phyloP scores from a whole-genome alignment of 1,140 invertebrate species.

The Drosophila dunni region DNA sequence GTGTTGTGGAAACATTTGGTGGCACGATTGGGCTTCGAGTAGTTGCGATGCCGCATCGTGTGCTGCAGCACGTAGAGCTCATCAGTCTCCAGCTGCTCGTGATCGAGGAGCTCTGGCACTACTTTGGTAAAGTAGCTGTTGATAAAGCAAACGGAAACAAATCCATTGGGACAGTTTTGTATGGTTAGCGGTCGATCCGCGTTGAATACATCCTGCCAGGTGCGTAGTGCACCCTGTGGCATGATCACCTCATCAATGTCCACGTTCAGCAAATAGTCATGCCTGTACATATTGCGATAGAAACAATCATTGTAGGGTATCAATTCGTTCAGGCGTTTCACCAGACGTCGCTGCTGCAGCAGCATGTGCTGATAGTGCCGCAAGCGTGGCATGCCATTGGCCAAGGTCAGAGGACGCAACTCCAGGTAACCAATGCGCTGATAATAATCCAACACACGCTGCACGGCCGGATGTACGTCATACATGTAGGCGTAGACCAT shows the following conservation, averaged over 20 bases:
- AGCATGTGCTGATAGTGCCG: slow-evolving; percentile 89
- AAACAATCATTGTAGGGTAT: slow-evolving; percentile 94
- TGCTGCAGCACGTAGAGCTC: slow-evolving; percentile 71
- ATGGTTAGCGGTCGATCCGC: background rate
- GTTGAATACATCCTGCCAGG: slow-evolving; percentile 81
- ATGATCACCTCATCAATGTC: slow-evolving; percentile 93
- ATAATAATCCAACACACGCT: slow-evolving; percentile 89
- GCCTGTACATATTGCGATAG: slow-evolving; percentile 91
- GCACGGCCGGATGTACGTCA: slow-evolving; percentile 95
- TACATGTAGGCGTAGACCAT: slow-evolving; percentile 96
- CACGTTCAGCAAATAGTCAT: slow-evolving; percentile 90
- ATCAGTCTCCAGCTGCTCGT: slow-evolving; percentile 59
- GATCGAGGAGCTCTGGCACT: slow-evolving; percentile 43
- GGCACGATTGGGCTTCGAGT: slow-evolving; percentile 44
- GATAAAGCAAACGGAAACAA: slow-evolving; percentile 53
- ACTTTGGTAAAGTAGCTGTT: slow-evolving; percentile 65
- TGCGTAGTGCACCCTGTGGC: slow-evolving; percentile 84
- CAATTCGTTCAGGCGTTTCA: slow-evolving; percentile 89
- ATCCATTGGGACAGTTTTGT: slow-evolving; percentile 32
- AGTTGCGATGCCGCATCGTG: slow-evolving; percentile 54
- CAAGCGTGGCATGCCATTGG: slow-evolving; percentile 90
- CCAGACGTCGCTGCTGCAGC: slow-evolving; percentile 84
- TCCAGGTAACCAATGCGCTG: slow-evolving; percentile 85
- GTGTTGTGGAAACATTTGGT: slow-evolving; percentile 76
- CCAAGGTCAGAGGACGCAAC: slow-evolving; percentile 89